These are phyloP conservation scores for Eristalinus aeneus DNA, from an alignment of 2,888 invertebrate species.

Conservation along the genomic window DNA sequence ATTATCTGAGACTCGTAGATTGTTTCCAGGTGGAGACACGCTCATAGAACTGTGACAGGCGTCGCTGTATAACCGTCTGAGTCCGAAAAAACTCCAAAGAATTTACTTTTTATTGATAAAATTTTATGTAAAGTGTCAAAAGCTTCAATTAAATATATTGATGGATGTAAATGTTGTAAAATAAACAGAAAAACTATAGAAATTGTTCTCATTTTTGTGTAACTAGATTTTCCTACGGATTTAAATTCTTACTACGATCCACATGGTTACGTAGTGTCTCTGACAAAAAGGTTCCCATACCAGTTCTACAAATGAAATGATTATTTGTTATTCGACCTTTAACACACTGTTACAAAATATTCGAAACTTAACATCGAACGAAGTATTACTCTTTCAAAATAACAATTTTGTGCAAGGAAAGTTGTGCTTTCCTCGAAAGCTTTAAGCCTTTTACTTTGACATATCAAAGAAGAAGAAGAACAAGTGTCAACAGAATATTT, in stretches of 20 bases:
- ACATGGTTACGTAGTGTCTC: too few species aligned
- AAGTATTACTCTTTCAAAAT: background rate
- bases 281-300: too few species aligned
- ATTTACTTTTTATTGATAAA: conserved; percentile 16
- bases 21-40: background rate
- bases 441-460: background rate
- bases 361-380: too few species aligned
- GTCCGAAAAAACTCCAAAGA: conserved; percentile 18
- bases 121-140: background rate
- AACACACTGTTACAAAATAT: too few species aligned
- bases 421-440: background rate
- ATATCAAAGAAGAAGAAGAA: background rate
- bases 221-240: too few species aligned
- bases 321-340: too few species aligned
- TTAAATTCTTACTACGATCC: too few species aligned
- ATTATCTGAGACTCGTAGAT: conserved; percentile 1
- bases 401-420: too few species aligned
- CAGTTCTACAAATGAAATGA: too few species aligned
- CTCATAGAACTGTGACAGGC: background rate
- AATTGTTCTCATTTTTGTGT: background rate
- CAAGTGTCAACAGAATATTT: background rate
- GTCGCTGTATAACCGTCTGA: background rate
- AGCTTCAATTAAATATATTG: conserved; percentile 17
- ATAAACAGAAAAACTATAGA: conserved; percentile 4
- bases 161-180: conserved; percentile 34